Percentiles rank a stretch among this genome's conserved stretches.
These are phyloP conservation scores for Tachina fera DNA, from an alignment of 2,888 invertebrate species.

Conservation along the genomic window DNA sequence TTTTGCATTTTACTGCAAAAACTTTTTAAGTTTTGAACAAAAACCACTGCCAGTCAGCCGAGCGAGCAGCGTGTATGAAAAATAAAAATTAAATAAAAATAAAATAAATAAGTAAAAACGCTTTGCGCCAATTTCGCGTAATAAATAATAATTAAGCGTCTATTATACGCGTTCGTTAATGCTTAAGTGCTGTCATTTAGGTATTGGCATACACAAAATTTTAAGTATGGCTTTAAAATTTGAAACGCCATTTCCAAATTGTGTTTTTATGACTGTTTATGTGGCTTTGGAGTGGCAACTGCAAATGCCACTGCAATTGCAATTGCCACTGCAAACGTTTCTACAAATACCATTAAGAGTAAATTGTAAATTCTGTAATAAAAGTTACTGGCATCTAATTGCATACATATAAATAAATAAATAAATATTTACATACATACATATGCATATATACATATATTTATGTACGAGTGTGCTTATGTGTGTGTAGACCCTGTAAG, in stretches of 20 bases:
- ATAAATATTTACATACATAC: background rate
- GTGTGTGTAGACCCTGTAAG: background rate
- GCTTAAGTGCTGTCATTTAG: conserved; percentile 62
- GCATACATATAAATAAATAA: too few species aligned
- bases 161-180: conserved; percentile 73
- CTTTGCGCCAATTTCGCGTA: conserved; percentile 72
- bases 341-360: background rate
- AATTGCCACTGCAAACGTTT: background rate
- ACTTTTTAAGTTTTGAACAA: conserved; percentile 18
- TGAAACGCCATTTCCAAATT: conserved; percentile 14
- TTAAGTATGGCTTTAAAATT: conserved; percentile 25
- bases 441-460: background rate
- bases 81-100: background rate
- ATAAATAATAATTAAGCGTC: conserved; percentile 78
- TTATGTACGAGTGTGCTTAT: background rate
- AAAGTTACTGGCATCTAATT: background rate
- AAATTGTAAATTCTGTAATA: conserved; percentile 17
- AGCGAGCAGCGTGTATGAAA: background rate
- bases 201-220: conserved; percentile 45
- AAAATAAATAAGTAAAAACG: background rate
- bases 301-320: background rate
- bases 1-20: conserved; percentile 13
- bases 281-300: conserved; percentile 33
- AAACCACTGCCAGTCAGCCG: conserved; percentile 16
- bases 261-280: conserved; percentile 21